These are phyloP conservation scores for Chrysogorgia sp. DNA, from an alignment of 92 coral and sea anemone genomes.

Conservation along the genomic window DNA sequence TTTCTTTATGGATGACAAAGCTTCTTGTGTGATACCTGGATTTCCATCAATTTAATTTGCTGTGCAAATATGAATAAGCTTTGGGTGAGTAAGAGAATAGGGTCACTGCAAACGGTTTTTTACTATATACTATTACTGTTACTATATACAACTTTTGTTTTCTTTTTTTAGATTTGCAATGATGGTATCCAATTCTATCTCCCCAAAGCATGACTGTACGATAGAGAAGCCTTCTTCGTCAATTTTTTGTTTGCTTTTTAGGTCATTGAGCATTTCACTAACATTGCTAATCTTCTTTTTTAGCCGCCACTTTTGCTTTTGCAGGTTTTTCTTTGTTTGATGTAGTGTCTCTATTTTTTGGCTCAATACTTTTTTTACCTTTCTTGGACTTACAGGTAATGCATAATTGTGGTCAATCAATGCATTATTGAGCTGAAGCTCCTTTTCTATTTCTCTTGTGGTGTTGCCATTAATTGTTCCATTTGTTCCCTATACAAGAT, in stretches of 20 bases:
- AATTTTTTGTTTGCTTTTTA: not conserved
- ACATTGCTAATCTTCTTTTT: not conserved
- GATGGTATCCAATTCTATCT: not conserved
- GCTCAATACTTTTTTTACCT: too few relatives aligned
- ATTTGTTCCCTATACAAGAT: too few relatives aligned
- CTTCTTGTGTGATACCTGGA: conserved; percentile 35
- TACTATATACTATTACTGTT: too few relatives aligned
- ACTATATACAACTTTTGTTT: conserved; percentile 11
- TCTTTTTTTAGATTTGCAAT: conserved; percentile 18
- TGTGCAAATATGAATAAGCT: conserved; percentile 30
- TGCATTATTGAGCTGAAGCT: too few relatives aligned
- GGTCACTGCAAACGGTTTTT: conserved; percentile 28
- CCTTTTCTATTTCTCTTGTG: too few relatives aligned
- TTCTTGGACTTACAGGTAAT: too few relatives aligned
- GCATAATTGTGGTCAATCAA: too few relatives aligned
- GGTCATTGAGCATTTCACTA: not conserved
- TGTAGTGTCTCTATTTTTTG: too few relatives aligned
- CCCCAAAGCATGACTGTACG: conserved; percentile 6
- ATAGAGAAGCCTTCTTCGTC: not conserved
- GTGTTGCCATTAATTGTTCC: too few relatives aligned
- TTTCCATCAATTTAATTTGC: conserved; percentile 24
- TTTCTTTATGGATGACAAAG: conserved; percentile 15
- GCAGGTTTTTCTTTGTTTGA: too few relatives aligned
- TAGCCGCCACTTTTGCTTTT: not conserved
- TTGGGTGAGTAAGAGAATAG: conserved; percentile 35